These are phyloP conservation scores for Beaufortia kweichowensis DNA, from an alignment of 2,113 vertebrate genomes.

Conservation along the genomic window DNA sequence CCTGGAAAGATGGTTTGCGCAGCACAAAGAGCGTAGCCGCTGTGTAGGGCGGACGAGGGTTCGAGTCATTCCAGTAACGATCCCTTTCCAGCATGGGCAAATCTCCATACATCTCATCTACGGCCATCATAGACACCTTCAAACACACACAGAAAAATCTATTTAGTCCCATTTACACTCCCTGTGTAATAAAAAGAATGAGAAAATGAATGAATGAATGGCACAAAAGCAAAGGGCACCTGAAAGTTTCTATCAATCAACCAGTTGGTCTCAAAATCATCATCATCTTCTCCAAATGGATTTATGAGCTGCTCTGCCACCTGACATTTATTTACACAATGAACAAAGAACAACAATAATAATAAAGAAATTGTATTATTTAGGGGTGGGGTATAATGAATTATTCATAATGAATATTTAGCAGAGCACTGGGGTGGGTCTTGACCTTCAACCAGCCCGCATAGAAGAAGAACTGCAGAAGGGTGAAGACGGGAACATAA, in stretches of 20 bases:
- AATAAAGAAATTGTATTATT: not conserved
- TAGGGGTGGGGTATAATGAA: no score
- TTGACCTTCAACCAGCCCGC: conserved; percentile 92
- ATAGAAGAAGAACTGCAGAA: conserved; percentile 95
- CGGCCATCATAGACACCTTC: conserved; percentile 89
- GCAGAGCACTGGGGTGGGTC: not conserved
- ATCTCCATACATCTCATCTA: conserved; percentile 90
- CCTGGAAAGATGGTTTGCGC: conserved; percentile 87
- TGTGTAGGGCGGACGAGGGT: conserved; percentile 86
- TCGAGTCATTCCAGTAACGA: conserved; percentile 85
- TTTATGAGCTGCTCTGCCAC: conserved; percentile 92
- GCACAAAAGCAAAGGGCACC: conserved; percentile 63
- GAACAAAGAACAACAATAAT: not conserved
- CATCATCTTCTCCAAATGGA: conserved; percentile 92
- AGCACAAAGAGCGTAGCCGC: conserved; percentile 82
- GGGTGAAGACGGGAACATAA: conserved; percentile 88
- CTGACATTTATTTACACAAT: conserved; percentile 61
- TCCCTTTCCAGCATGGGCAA: conserved; percentile 85
- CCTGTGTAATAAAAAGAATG: not conserved
- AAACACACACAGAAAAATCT: not conserved
- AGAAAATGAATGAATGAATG: not conserved
- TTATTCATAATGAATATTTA: conserved; percentile 18
- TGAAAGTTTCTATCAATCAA: conserved; percentile 92
- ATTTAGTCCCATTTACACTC: not conserved
- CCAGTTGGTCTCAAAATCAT: conserved; percentile 92